phyloP scores from a whole-genome alignment of 2,888 invertebrate genomes.

The Melinopterus prodromus region DNA sequence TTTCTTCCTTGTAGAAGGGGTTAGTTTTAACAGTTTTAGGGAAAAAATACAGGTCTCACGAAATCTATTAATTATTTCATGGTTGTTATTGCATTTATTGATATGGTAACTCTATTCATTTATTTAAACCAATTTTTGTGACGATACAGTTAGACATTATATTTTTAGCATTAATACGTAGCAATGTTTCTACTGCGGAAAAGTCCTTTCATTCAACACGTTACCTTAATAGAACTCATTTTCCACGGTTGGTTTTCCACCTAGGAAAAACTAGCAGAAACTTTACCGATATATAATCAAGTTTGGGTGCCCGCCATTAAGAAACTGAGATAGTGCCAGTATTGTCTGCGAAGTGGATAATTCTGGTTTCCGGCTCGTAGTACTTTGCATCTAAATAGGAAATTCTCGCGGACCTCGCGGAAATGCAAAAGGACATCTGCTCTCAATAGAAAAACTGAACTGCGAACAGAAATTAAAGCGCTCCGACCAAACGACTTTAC shows the following conservation, averaged over 20 bases:
- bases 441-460: neutral
- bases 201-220: neutral
- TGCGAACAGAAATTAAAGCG: neutral
- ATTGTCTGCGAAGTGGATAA: conserved; percentile 34
- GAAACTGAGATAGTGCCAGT: conserved; percentile 21
- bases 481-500: neutral
- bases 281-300: neutral
- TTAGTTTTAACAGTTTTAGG: too few species aligned
- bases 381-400: conserved; percentile 38
- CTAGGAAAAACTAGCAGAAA: neutral
- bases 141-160: too few species aligned
- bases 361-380: conserved; percentile 28
- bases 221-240: neutral
- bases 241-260: neutral
- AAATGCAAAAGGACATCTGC: neutral
- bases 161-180: too few species aligned
- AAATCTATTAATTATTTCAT: too few species aligned
- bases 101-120: too few species aligned
- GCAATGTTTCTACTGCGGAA: too few species aligned
- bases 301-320: neutral
- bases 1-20: too few species aligned
- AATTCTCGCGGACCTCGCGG: conserved; percentile 18
- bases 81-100: too few species aligned
- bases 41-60: too few species aligned
- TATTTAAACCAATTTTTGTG: too few species aligned